A percentile compares a stretch with the other conserved stretches of the same genome.
phyloP scores from a whole-genome alignment of 35 echinoderm and acorn worm species.

The Stichopus chloronotus region DNA sequence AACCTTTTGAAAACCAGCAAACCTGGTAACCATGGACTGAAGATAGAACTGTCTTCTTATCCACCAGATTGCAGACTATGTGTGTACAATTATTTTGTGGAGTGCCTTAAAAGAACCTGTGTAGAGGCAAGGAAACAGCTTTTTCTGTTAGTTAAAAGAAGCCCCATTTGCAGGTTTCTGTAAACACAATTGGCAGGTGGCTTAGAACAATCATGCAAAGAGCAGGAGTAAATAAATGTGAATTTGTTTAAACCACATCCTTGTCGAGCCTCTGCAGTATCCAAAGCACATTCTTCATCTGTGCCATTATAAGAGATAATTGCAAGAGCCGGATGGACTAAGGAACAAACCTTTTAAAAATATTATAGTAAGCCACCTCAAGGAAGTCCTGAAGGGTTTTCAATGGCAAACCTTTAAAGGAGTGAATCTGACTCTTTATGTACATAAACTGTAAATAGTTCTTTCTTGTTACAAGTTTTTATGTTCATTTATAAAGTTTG shows the following conservation, averaged over 20 bases:
- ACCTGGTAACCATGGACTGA: not conserved
- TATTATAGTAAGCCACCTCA: conserved; percentile 44
- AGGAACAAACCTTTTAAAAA: conserved; percentile 8
- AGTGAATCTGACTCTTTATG: not conserved
- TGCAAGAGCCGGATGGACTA: conserved; percentile 32
- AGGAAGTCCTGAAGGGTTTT: not conserved
- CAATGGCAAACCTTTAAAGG: not conserved
- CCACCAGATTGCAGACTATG: conserved; percentile 44
- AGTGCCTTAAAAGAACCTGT: conserved; percentile 36
- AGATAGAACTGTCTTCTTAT: conserved; percentile 33
- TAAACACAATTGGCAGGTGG: conserved; percentile 40
- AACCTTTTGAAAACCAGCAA: conserved; percentile 30
- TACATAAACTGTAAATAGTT: not conserved
- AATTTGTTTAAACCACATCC: conserved; percentile 25
- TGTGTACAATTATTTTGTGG: not conserved
- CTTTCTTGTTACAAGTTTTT: not conserved
- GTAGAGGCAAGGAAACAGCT: not conserved
- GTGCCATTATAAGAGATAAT: not conserved
- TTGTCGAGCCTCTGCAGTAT: conserved; percentile 17
- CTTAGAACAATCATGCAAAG: not conserved
- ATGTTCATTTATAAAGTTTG: not conserved
- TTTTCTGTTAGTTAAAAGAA: conserved; percentile 55
- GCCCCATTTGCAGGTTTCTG: conserved; percentile 25
- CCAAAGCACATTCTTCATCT: not conserved
- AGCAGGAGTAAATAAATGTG: conserved; percentile 16